A percentile compares a stretch with the other conserved stretches of the same genome.
These are phyloP conservation scores for Rhizoglyphus robini DNA, from an alignment of 1,140 invertebrate species.

Conservation along the genomic window DNA sequence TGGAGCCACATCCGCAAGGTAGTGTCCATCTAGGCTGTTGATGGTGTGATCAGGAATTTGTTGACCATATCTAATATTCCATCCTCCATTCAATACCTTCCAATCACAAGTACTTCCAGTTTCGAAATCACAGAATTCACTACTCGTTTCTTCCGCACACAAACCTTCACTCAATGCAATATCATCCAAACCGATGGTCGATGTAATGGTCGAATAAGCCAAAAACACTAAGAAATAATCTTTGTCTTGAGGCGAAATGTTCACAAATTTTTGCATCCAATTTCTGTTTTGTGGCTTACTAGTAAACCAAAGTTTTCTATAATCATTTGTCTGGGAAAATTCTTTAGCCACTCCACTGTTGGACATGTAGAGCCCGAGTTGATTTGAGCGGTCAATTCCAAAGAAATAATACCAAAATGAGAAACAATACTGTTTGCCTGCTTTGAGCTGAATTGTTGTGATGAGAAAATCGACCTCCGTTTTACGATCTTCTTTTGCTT, in stretches of 20 bases:
- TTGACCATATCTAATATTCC: not conserved
- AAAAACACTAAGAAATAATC: not conserved
- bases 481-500: not conserved
- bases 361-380: not conserved
- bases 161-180: not conserved
- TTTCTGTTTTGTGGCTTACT: not conserved
- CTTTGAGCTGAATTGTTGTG: not conserved
- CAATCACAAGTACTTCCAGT: not conserved
- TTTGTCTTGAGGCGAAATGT: not conserved
- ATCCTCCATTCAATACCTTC: not conserved
- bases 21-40: not conserved
- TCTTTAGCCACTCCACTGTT: no score
- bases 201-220: not conserved
- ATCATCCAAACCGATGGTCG: not conserved
- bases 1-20: not conserved
- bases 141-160: not conserved
- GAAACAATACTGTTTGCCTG: not conserved
- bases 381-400: not conserved
- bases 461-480: not conserved
- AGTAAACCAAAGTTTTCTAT: not conserved
- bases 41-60: slow-evolving; percentile 2
- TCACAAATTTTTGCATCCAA: not conserved
- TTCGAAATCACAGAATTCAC: slow-evolving; percentile 6
- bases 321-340: not conserved
- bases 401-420: no score